Evolutionary conservation across 2,797 vertebrate species (phyloP).

Genomic region (Taenioides sp.): DNA sequence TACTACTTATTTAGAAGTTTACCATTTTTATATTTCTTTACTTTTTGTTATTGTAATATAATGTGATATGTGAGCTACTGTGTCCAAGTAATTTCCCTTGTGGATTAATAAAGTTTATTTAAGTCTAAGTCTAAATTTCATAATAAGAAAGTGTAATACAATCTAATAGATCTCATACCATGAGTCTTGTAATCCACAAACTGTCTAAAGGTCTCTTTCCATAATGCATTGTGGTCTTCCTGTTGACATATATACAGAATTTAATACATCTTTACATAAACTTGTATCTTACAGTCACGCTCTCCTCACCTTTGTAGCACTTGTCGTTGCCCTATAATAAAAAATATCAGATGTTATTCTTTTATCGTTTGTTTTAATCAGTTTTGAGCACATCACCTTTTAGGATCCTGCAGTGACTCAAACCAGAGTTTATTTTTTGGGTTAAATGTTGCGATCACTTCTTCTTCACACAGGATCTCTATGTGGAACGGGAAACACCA

Average conservation of each 20-base stretch:
- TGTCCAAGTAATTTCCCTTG: no score
- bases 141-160: no score
- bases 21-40: no score
- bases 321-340: conserved; percentile 1
- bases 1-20: no score
- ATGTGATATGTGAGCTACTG: no score
- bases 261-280: conserved; percentile 10
- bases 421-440: conserved; percentile 83
- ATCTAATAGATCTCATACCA: conserved; percentile 72
- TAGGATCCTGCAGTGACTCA: conserved; percentile 77
- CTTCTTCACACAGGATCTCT: conserved; percentile 78
- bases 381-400: conserved; percentile 40
- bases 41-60: no score
- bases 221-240: conserved; percentile 73
- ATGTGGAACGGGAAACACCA: conserved; percentile 82
- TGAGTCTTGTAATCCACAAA: conserved; percentile 89
- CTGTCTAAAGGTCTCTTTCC: conserved; percentile 84
- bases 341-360: not conserved
- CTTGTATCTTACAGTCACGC: not conserved
- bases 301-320: conserved; percentile 50
- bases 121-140: no score
- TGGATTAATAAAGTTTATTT: no score
- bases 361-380: accelerated
- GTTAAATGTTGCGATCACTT: conserved; percentile 84
- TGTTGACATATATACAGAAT: conserved; percentile 49